Percentiles rank a stretch among this genome's conserved stretches.
Evolutionary conservation across 2,797 vertebrate genomes (phyloP).

Genomic region (Amblyopsis hoosieri): DNA sequence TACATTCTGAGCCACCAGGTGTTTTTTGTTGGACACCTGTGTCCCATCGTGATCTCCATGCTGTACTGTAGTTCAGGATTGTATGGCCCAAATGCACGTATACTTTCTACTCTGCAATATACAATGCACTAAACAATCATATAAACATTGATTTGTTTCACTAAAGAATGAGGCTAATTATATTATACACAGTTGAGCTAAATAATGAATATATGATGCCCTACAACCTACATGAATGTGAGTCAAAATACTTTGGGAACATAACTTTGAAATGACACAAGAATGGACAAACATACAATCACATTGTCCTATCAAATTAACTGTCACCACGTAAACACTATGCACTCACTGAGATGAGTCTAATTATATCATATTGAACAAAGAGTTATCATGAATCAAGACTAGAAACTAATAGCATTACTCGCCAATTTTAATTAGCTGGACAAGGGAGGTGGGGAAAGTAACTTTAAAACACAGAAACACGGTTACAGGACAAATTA

Average conservation of each 20-base stretch:
- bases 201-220: no score
- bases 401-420: conserved; percentile 9
- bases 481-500: conserved; percentile 32
- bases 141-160: not conserved
- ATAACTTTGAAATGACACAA: no score
- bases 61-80: conserved; percentile 36
- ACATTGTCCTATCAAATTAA: conserved; percentile 10
- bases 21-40: conserved; percentile 42
- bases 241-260: no score
- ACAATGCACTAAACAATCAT: not conserved
- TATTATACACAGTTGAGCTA: no score
- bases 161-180: no score
- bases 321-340: conserved; percentile 26
- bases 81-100: conserved; percentile 11
- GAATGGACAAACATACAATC: no score
- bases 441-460: conserved; percentile 20
- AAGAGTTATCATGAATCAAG: conserved; percentile 12
- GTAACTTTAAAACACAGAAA: conserved; percentile 12
- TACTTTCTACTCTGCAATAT: conserved; percentile 1
- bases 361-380: conserved; percentile 50
- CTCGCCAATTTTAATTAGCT: conserved; percentile 27
- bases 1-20: conserved; percentile 32
- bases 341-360: conserved; percentile 27
- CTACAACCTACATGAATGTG: no score
- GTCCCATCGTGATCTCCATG: conserved; percentile 36